phyloP scores from a whole-genome alignment of 2,113 vertebrate genomes.

The Otolemur garnettii region DNA sequence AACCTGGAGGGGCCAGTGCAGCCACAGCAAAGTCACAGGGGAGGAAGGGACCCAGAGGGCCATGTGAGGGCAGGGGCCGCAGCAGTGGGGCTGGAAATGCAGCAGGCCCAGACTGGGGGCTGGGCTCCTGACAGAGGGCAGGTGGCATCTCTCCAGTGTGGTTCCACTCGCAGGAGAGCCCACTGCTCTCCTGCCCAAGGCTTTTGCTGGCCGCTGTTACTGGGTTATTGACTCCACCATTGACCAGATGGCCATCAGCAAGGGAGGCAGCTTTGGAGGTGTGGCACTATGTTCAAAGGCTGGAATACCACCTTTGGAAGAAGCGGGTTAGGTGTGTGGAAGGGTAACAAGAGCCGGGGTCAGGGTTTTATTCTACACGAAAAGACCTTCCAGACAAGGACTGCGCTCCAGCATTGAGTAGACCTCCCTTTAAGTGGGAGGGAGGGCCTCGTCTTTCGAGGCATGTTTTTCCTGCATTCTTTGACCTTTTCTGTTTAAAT shows the following conservation, averaged over 20 bases:
- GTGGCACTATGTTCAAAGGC: not conserved
- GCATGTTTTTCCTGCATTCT: not conserved
- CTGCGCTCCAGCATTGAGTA: accelerated
- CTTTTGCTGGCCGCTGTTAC: not conserved
- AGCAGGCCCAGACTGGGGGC: not conserved
- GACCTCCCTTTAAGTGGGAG: not conserved
- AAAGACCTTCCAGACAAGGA: not conserved
- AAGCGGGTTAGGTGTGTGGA: accelerated
- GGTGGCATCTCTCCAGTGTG: accelerated
- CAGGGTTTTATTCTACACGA: accelerated
- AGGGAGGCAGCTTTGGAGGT: accelerated
- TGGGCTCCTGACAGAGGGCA: accelerated
- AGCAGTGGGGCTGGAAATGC: not conserved
- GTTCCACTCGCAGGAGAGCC: not conserved
- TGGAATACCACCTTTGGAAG: accelerated
- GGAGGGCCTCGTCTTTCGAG: not conserved
- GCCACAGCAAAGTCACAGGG: accelerated
- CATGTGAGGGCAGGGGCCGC: not conserved
- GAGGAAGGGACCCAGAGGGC: not conserved
- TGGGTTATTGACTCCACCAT: accelerated
- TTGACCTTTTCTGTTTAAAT: not conserved
- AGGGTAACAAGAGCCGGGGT: not conserved
- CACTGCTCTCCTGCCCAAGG: accelerated
- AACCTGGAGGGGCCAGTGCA: not conserved
- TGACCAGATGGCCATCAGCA: not conserved